These are phyloP conservation scores for Cephus runcator DNA, from an alignment of 2,888 invertebrate species.

Conservation along the genomic window DNA sequence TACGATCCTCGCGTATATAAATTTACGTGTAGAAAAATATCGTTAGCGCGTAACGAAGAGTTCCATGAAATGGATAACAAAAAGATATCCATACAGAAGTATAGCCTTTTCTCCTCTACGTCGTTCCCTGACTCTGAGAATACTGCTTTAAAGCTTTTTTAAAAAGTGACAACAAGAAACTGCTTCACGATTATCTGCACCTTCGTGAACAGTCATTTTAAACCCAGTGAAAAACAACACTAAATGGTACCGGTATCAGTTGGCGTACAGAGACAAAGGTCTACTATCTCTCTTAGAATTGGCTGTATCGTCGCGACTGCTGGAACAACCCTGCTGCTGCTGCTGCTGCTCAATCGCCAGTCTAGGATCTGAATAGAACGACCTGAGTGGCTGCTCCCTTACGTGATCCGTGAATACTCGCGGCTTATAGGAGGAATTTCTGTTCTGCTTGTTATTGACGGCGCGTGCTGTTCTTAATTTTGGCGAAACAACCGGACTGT, in stretches of 20 bases:
- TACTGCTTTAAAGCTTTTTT: background rate
- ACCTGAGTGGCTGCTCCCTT: slow-evolving; percentile 52
- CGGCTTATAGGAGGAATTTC: slow-evolving; percentile 34
- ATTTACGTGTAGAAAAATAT: background rate
- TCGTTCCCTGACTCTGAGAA: background rate
- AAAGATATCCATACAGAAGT: background rate
- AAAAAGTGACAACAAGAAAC: background rate
- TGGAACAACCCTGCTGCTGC: slow-evolving; percentile 15
- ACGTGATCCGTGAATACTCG: slow-evolving; percentile 55
- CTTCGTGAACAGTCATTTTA: background rate
- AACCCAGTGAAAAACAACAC: background rate
- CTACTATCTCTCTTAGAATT: slow-evolving; percentile 46
- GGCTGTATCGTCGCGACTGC: slow-evolving; percentile 13
- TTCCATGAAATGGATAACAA: background rate
- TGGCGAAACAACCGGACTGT: slow-evolving; percentile 51
- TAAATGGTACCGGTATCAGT: slow-evolving; percentile 10
- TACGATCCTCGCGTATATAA: background rate
- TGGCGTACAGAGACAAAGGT: slow-evolving; percentile 54
- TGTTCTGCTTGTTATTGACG: slow-evolving; percentile 18
- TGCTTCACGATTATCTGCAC: background rate
- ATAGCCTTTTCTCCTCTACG: background rate
- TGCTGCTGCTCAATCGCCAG: slow-evolving; percentile 44
- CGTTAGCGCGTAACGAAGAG: background rate
- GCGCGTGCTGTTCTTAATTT: slow-evolving; percentile 27
- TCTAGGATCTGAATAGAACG: slow-evolving; percentile 58